phyloP scores from a whole-genome alignment of 2,888 invertebrate genomes.

The Papilio elwesi region DNA sequence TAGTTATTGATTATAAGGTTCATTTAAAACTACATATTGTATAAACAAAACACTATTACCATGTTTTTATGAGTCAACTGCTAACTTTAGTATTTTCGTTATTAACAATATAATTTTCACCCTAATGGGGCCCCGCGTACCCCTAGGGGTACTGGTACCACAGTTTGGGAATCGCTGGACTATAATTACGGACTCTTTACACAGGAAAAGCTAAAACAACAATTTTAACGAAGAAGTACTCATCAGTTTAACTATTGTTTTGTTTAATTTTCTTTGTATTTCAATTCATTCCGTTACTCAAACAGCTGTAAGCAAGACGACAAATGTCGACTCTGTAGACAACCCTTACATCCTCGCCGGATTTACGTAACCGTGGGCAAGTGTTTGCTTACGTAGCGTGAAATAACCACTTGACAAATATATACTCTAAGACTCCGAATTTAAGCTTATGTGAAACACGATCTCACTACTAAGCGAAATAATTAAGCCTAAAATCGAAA shows the following conservation, averaged over 20 bases:
- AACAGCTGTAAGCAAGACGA: conserved; percentile 11
- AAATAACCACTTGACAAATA: conserved; percentile 5
- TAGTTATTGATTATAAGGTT: no score
- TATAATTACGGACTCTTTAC: no score
- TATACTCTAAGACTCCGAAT: background rate
- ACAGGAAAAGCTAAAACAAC: background rate
- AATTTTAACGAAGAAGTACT: background rate
- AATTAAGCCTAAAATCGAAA: background rate
- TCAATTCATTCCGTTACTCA: background rate
- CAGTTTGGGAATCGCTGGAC: no score
- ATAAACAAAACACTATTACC: no score
- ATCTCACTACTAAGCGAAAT: background rate
- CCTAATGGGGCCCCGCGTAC: no score
- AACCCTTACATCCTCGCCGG: background rate
- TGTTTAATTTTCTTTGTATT: background rate
- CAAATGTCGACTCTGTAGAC: conserved; percentile 16
- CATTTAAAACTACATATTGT: no score
- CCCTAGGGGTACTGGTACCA: no score
- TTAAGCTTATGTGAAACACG: conserved; percentile 2
- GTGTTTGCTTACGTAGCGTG: conserved; percentile 8
- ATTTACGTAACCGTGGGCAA: conserved; percentile 16
- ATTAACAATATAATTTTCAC: no score
- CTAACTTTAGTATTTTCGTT: no score
- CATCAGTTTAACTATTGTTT: background rate
- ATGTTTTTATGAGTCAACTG: no score